These are phyloP conservation scores for Macrocentrus cingulum DNA, from an alignment of 1,140 invertebrate genomes.

Conservation along the genomic window DNA sequence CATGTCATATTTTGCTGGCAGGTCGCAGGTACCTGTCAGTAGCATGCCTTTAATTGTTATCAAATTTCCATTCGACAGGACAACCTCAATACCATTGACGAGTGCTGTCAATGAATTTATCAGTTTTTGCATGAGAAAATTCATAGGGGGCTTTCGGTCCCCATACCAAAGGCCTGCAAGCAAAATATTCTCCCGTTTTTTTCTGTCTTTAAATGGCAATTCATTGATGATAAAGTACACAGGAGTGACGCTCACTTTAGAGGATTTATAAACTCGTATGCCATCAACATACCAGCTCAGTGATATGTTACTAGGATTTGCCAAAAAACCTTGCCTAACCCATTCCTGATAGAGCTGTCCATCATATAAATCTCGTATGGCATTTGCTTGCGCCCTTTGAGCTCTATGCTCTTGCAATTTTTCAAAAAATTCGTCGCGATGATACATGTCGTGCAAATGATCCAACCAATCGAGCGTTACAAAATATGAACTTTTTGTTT, in stretches of 20 bases:
- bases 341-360: slow-evolving; percentile 3
- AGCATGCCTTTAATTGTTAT: neutral
- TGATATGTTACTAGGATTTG: neutral
- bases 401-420: too few species aligned
- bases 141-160: neutral
- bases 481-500: too few species aligned
- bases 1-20: slow-evolving; percentile 3
- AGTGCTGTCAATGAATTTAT: too few species aligned
- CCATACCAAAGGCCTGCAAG: slow-evolving; percentile 3
- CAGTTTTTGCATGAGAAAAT: neutral
- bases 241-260: slow-evolving; percentile 1
- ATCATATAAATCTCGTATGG: slow-evolving; percentile 18
- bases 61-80: neutral
- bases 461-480: too few species aligned
- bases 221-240: slow-evolving; percentile 16
- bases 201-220: slow-evolving; percentile 5
- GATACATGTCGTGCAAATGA: too few species aligned
- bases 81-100: neutral
- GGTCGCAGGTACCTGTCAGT: slow-evolving; percentile 2
- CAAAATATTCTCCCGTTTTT: slow-evolving; percentile 10
- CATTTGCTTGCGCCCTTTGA: too few species aligned
- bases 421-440: too few species aligned
- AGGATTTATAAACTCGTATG: neutral
- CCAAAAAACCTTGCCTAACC: slow-evolving; percentile 5
- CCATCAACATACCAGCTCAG: slow-evolving; percentile 11